Conservation (phyloP, 2,888 invertebrate genomes). For the Emmelina monodactyla region DNA sequence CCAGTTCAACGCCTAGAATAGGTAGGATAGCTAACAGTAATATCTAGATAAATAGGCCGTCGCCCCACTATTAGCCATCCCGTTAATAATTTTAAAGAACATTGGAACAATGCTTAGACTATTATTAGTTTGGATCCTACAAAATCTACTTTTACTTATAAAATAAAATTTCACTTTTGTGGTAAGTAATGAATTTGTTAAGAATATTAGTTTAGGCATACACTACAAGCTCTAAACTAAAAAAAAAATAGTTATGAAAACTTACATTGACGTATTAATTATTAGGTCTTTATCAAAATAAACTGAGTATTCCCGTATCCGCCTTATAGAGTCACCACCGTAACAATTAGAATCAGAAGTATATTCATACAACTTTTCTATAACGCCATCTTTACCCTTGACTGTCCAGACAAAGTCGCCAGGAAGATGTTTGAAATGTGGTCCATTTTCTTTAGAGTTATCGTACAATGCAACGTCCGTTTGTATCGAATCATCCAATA, state of each 20-base stretch:
- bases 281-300: conserved; percentile 48
- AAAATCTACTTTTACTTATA: too few species aligned
- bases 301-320: conserved; percentile 50
- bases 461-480: conserved; percentile 2
- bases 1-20: too few species aligned
- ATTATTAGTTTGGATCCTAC: too few species aligned
- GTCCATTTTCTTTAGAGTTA: too few species aligned
- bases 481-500: neutral
- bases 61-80: too few species aligned
- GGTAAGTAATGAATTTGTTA: too few species aligned
- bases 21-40: too few species aligned
- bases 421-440: conserved; percentile 39
- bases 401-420: conserved; percentile 50
- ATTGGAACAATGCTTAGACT: too few species aligned
- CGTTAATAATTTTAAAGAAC: too few species aligned
- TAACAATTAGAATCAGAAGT: conserved; percentile 33
- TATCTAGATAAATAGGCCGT: too few species aligned
- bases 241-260: conserved; percentile 9
- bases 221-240: neutral
- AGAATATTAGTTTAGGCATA: too few species aligned
- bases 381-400: conserved; percentile 48
- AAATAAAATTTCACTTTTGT: too few species aligned
- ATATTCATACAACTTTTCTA: conserved; percentile 49
- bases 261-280: conserved; percentile 35
- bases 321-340: conserved; percentile 37